Evolutionary conservation across 2,113 vertebrate species (phyloP).

Genomic region (Lanius ludovicianus): DNA sequence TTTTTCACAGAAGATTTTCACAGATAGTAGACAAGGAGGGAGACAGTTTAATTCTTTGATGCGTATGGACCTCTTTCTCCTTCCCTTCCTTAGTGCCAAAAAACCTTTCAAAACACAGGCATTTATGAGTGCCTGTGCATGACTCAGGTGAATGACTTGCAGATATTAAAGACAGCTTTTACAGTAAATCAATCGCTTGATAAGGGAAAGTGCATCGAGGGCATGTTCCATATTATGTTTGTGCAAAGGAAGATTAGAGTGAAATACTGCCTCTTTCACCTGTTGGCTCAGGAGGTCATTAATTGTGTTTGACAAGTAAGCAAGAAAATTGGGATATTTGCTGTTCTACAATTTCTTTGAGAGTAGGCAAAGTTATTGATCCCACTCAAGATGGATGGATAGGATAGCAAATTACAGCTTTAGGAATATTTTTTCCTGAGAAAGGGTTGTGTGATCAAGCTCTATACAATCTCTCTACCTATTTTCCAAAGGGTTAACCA

Average conservation of each 20-base stretch:
- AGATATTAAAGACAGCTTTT: constrained; percentile 11
- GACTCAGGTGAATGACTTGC: constrained; percentile 54
- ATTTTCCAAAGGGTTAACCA: neutral
- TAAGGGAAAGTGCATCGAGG: neutral
- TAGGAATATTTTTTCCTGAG: neutral
- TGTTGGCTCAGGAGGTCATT: neutral
- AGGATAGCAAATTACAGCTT: neutral
- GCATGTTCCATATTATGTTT: neutral
- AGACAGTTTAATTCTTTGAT: neutral
- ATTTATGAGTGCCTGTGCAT: neutral
- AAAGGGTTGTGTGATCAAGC: neutral
- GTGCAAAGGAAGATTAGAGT: neutral
- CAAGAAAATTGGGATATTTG: neutral
- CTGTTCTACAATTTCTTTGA: neutral
- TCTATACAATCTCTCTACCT: neutral
- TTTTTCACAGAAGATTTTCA: neutral
- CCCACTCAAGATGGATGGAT: neutral
- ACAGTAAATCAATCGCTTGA: constrained; percentile 22
- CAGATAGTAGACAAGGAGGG: constrained; percentile 12
- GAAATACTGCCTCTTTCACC: neutral
- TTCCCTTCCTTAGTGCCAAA: neutral
- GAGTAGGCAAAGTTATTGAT: neutral
- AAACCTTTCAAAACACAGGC: constrained; percentile 1
- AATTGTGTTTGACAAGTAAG: neutral
- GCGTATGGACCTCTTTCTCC: neutral